phyloP scores from a whole-genome alignment of 2,797 vertebrate genomes.

The Macroramphosus scolopax region DNA sequence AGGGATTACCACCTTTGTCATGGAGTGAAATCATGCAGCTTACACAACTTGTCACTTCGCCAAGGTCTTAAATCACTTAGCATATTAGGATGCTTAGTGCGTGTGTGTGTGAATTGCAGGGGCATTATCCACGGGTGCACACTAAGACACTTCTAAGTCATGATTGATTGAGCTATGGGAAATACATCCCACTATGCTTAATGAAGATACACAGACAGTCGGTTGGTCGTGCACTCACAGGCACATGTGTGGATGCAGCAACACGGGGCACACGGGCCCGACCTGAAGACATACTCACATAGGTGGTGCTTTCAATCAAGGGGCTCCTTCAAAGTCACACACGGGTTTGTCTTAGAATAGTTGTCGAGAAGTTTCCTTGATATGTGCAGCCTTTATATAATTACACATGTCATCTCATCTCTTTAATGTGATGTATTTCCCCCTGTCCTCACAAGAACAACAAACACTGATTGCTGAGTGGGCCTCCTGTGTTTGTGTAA shows the following conservation, averaged over 20 bases:
- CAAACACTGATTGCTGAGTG: slow-evolving; percentile 2
- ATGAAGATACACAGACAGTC: slow-evolving; percentile 49
- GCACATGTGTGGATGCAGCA: slow-evolving; percentile 10
- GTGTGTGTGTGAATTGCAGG: slow-evolving; percentile 14
- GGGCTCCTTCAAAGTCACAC: slow-evolving; percentile 13
- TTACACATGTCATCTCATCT: too few species aligned
- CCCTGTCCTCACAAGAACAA: slow-evolving; percentile 7
- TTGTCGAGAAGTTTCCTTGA: slow-evolving; percentile 7
- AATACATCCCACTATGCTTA: slow-evolving; percentile 39
- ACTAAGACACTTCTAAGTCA: slow-evolving; percentile 44
- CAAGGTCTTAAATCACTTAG: slow-evolving; percentile 65
- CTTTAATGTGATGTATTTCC: too few species aligned
- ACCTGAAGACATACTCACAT: too few species aligned
- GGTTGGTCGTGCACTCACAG: slow-evolving; percentile 3
- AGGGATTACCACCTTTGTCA: slow-evolving; percentile 65
- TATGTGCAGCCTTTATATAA: too few species aligned
- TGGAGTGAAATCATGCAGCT: slow-evolving; percentile 58
- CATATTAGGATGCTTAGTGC: slow-evolving; percentile 56
- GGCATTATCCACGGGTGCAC: slow-evolving; percentile 45
- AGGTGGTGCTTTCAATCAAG: too few species aligned
- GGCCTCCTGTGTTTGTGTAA: slow-evolving; percentile 5
- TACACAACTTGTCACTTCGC: slow-evolving; percentile 68
- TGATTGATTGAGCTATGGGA: slow-evolving; percentile 59
- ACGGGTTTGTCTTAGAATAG: slow-evolving; percentile 5
- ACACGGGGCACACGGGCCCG: background rate